Conservation (phyloP, 2,888 invertebrate genomes). For the Saturnia pavonia region DNA sequence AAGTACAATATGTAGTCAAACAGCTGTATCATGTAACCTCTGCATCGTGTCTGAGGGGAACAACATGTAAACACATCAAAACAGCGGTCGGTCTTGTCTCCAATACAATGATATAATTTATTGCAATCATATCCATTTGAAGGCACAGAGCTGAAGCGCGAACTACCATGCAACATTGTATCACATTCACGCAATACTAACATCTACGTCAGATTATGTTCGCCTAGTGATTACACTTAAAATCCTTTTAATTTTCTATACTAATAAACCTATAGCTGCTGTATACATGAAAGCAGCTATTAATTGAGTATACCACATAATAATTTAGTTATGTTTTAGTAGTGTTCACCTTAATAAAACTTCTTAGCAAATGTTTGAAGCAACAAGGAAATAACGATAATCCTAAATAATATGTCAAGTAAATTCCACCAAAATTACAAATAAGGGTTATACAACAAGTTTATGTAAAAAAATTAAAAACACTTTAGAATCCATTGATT, state of each 20-base stretch:
- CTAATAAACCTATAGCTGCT: neutral
- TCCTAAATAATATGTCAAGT: too few relatives aligned
- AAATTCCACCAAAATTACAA: too few relatives aligned
- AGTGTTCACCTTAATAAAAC: neutral
- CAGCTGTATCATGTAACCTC: neutral
- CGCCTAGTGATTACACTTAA: neutral
- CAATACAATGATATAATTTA: conserved; percentile 23
- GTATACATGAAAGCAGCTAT: too few relatives aligned
- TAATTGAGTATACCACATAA: too few relatives aligned
- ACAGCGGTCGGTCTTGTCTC: conserved; percentile 16
- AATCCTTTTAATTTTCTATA: neutral
- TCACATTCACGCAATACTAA: neutral
- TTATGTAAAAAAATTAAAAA: too few relatives aligned
- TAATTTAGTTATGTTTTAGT: neutral
- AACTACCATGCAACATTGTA: neutral
- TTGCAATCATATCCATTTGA: conserved; percentile 19
- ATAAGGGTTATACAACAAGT: too few relatives aligned
- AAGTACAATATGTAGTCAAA: neutral
- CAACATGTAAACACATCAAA: conserved; percentile 15
- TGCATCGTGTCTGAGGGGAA: neutral
- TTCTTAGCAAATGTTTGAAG: neutral
- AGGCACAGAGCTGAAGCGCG: neutral
- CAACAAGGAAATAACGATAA: too few relatives aligned
- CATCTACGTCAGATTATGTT: neutral
- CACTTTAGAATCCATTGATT: neutral